phyloP scores from a whole-genome alignment of 2,888 invertebrate species.

The Phragmatobia fuliginosa region DNA sequence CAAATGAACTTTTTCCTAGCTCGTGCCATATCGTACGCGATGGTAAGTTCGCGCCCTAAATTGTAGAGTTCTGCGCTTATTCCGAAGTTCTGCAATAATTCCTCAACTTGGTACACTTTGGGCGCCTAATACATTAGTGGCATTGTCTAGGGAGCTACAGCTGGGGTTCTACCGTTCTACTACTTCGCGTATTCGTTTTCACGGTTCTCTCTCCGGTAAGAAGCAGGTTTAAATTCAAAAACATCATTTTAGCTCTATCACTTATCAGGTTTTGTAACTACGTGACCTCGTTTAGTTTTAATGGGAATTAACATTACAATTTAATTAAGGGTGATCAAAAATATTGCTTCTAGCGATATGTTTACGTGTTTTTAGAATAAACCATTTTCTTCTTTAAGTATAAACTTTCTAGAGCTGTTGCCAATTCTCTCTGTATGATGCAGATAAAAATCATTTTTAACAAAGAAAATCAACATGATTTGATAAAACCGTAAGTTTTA shows the following conservation, averaged over 20 bases:
- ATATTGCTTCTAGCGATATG: too few species aligned
- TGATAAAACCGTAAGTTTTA: background rate
- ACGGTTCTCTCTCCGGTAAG: background rate
- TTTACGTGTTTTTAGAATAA: too few species aligned
- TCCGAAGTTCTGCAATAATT: slow-evolving; percentile 53
- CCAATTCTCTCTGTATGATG: too few species aligned
- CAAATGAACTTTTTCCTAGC: slow-evolving; percentile 35
- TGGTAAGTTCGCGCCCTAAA: slow-evolving; percentile 52
- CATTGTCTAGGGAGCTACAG: slow-evolving; percentile 28
- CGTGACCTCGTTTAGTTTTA: too few species aligned
- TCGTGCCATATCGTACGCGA: slow-evolving; percentile 42
- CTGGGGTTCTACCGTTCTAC: slow-evolving; percentile 13
- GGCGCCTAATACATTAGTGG: slow-evolving; percentile 30
- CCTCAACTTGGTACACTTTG: slow-evolving; percentile 31
- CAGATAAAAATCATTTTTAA: too few species aligned
- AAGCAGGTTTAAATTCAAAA: background rate
- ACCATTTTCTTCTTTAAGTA: too few species aligned
- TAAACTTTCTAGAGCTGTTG: too few species aligned
- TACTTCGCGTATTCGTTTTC: slow-evolving; percentile 6
- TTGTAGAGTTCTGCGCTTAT: slow-evolving; percentile 52
- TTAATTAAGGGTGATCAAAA: too few species aligned
- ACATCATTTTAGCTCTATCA: background rate
- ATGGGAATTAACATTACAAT: too few species aligned
- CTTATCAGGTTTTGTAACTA: too few species aligned
- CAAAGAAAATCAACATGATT: background rate